A percentile compares a stretch with the other conserved stretches of the same genome.
Conservation (phyloP, 2,888 invertebrate genomes). For the Harpalus rufipes region DNA sequence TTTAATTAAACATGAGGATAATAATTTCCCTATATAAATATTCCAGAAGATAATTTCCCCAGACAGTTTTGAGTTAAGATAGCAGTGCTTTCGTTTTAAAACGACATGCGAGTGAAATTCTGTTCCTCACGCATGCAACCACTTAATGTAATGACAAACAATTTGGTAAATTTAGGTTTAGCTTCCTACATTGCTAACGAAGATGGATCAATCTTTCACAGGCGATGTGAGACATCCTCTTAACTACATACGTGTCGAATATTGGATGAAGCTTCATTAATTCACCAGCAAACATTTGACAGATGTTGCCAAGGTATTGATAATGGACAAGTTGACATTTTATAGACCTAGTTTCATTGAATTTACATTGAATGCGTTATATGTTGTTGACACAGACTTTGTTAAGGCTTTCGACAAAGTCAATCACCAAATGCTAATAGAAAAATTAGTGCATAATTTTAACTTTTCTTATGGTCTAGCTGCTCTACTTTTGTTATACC, state of each 20-base stretch:
- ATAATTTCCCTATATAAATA: slow-evolving; percentile 41
- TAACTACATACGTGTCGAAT: background rate
- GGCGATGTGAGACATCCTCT: background rate
- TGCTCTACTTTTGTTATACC: no score
- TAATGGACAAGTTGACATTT: background rate
- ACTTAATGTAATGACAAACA: slow-evolving; percentile 57
- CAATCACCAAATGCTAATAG: no score
- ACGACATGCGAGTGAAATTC: slow-evolving; percentile 32
- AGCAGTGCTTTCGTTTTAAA: background rate
- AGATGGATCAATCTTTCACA: slow-evolving; percentile 21
- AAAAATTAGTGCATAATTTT: no score
- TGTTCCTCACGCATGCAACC: slow-evolving; percentile 22
- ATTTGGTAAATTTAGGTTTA: slow-evolving; percentile 46
- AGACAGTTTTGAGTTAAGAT: slow-evolving; percentile 54
- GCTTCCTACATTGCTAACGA: slow-evolving; percentile 22
- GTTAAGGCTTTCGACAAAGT: no score
- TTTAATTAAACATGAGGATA: slow-evolving; percentile 5
- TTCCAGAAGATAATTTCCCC: slow-evolving; percentile 48
- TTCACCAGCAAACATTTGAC: background rate
- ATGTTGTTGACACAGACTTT: no score
- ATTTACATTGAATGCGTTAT: no score
- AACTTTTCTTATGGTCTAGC: no score
- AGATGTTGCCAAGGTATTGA: background rate
- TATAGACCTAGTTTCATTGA: no score
- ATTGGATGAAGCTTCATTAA: background rate